Evolutionary conservation across 2,797 vertebrate genomes (phyloP).

Genomic region (Xenentodon cancila): DNA sequence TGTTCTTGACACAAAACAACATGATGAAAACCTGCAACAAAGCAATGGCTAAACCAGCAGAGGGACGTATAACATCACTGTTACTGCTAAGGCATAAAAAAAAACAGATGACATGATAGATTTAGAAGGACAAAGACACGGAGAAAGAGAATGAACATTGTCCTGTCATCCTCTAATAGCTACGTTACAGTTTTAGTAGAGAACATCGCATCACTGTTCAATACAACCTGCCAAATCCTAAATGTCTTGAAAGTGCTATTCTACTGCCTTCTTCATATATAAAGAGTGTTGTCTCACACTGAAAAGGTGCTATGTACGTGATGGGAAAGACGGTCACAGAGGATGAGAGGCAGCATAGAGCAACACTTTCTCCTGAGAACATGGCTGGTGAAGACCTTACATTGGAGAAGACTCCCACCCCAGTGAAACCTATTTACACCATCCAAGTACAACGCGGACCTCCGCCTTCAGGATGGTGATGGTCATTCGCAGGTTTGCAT

Average conservation of each 20-base stretch:
- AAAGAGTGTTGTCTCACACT: slow-evolving; percentile 12
- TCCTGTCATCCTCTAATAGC: slow-evolving; percentile 6
- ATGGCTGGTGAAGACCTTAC: slow-evolving; percentile 42
- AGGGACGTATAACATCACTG: slow-evolving; percentile 2
- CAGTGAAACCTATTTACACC: slow-evolving; percentile 38
- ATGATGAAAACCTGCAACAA: slow-evolving; percentile 15
- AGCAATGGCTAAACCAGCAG: slow-evolving; percentile 8
- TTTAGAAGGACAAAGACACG: background rate
- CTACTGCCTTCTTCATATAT: slow-evolving; percentile 4
- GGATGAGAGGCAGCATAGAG: slow-evolving; percentile 25
- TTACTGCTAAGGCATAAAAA: background rate
- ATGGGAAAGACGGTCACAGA: slow-evolving; percentile 18
- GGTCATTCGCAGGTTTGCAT: slow-evolving; percentile 4
- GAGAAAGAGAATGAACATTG: background rate
- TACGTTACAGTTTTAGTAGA: slow-evolving; percentile 1
- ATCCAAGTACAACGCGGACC: slow-evolving; percentile 24
- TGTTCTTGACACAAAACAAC: slow-evolving; percentile 6
- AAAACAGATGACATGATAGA: slow-evolving; percentile 1
- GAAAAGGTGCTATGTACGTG: slow-evolving; percentile 40
- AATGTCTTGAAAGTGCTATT: slow-evolving; percentile 15
- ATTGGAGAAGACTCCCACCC: slow-evolving; percentile 35
- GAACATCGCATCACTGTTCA: background rate
- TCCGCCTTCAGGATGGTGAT: background rate
- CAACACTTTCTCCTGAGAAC: slow-evolving; percentile 35
- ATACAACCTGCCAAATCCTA: slow-evolving; percentile 11